These are phyloP conservation scores for Periplaneta americana DNA, from an alignment of 1,140 invertebrate genomes.

Conservation along the genomic window DNA sequence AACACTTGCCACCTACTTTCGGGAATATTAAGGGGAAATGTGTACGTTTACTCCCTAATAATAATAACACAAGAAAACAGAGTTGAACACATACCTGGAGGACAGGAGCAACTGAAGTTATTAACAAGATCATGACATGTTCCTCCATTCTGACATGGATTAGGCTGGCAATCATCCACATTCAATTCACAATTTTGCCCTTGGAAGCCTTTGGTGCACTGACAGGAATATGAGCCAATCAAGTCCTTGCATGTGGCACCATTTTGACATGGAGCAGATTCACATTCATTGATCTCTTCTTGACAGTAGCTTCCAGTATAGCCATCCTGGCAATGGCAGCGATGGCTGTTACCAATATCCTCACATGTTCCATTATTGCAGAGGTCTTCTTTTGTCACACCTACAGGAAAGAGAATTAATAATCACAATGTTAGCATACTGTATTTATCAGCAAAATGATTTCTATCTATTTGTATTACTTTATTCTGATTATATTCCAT, in stretches of 20 bases:
- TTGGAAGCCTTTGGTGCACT: constrained; percentile 84
- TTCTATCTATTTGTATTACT: too few relatives aligned
- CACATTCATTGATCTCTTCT: constrained; percentile 83
- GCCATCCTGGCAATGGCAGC: constrained; percentile 79
- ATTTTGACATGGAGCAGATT: constrained; percentile 84
- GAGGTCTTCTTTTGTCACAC: constrained; percentile 62
- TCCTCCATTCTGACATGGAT: constrained; percentile 88
- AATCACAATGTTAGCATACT: neutral
- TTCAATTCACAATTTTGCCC: constrained; percentile 92
- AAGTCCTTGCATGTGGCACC: constrained; percentile 81
- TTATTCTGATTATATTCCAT: too few relatives aligned
- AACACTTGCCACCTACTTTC: too few relatives aligned
- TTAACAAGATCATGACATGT: constrained; percentile 86
- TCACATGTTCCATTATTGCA: constrained; percentile 91
- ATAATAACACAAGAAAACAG: too few relatives aligned
- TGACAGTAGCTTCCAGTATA: constrained; percentile 90
- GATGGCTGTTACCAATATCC: constrained; percentile 84
- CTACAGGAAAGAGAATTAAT: constrained; percentile 31
- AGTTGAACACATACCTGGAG: too few relatives aligned
- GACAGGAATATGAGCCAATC: constrained; percentile 78
- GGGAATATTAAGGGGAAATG: too few relatives aligned
- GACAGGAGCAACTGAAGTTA: constrained; percentile 86
- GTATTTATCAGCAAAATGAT: neutral
- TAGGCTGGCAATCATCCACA: constrained; percentile 84
- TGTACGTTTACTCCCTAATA: too few relatives aligned